Evolutionary conservation across 2,113 vertebrate genomes (phyloP).

Genomic region (Argyrosomus japonicus): DNA sequence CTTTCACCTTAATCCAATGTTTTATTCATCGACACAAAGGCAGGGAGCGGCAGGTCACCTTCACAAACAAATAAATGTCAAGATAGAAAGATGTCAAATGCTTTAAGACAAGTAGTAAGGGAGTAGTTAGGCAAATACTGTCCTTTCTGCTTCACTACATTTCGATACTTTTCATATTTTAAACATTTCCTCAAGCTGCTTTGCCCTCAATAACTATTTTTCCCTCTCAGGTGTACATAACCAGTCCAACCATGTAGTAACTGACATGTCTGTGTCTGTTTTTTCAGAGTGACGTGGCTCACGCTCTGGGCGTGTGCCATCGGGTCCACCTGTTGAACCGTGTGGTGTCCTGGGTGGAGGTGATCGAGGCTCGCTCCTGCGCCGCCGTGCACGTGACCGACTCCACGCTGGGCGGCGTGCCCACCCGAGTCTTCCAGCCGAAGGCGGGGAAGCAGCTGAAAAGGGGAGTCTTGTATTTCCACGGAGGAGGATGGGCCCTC

Average conservation of each 20-base stretch:
- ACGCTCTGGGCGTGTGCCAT: conserved; percentile 89
- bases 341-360: conserved; percentile 86
- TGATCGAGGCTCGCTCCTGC: conserved; percentile 84
- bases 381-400: conserved; percentile 86
- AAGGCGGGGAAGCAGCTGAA: conserved; percentile 72
- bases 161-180: no score
- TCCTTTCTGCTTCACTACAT: not conserved
- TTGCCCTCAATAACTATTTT: not conserved
- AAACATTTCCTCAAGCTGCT: not conserved
- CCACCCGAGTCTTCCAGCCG: conserved; percentile 90
- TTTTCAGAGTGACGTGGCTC: conserved; percentile 88
- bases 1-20: not conserved
- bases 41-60: not conserved
- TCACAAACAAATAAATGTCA: not conserved
- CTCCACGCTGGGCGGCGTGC: conserved; percentile 87
- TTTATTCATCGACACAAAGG: not conserved
- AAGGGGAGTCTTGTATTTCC: conserved; percentile 91
- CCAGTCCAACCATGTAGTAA: no score
- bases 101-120: no score
- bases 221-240: not conserved
- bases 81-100: no score
- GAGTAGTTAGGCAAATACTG: no score
- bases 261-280: not conserved
- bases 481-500: conserved; percentile 96
- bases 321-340: conserved; percentile 87